Base-by-base conservation (phyloP, 2,113 vertebrate genomes). In the Myotis yumanensis region DNA sequence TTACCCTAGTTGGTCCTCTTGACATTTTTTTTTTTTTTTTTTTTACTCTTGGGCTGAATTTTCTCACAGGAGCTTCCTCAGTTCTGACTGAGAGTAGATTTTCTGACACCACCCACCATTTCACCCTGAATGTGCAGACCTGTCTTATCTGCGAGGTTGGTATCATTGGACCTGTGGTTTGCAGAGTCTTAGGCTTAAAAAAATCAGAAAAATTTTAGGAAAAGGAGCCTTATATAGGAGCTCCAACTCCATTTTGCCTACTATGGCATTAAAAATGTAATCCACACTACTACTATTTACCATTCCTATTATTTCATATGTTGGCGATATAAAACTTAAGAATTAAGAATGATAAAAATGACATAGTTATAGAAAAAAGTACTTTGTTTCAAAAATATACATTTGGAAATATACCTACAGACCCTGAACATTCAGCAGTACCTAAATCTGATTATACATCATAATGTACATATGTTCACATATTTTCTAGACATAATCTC, bases 1-100 rank as follows among this genome's bases (percentile, higher is more conserved):
- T 52, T 73, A 25, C 62, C 5, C 18, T 48, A 12, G 25, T 23
- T 94, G 64, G 28, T 79, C 25, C 5, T 72, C 30, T 64, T 82
- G n/a, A 82, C 5, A 0, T 11, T 82, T 73, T 48, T 40, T 51
- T 37, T 48, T 35, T 0, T 11, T 82, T 73, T 48, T 40, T 46
- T 46, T 46, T 46, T 46, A 46, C 11, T n/a, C 9, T 57, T 48
- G 18, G 18, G 16, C 28, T 64, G 30, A 66, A 9, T 86, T 54
- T 46, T 77, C 32, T 93, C 4, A 9, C 23, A 69, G 12, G 7
- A 68, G 68, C 1, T 94, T 95, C 48, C 92, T 89, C 12, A 75
- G 48, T 82, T 92, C 86, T 72, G 35, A 86, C 72, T 68, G 48
- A 85, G 76, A 66, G 76, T 59, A 69, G 71, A 77, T 88, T 82